Evolutionary conservation across 2,888 invertebrate genomes (phyloP).

Genomic region (Eupithecia pulchellata): DNA sequence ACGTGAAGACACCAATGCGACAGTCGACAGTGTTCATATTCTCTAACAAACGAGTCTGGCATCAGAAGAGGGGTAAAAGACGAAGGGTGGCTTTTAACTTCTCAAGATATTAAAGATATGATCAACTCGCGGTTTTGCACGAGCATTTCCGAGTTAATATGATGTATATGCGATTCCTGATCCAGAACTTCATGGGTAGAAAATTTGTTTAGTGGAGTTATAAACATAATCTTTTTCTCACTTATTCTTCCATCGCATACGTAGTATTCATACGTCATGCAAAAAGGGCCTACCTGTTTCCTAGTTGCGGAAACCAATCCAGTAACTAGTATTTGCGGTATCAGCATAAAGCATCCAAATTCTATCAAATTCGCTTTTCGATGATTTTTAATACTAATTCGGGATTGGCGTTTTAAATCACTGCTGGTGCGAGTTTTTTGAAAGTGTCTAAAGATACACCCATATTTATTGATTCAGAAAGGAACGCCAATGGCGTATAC

Average conservation of each 20-base stretch:
- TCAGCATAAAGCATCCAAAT: background rate
- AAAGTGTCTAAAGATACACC: too few relatives aligned
- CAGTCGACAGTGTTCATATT: conserved; percentile 51
- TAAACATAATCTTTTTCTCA: background rate
- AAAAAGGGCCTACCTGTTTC: too few relatives aligned
- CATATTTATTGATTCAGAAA: too few relatives aligned
- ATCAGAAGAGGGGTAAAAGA: conserved; percentile 14
- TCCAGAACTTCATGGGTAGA: background rate
- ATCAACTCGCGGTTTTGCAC: background rate
- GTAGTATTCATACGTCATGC: too few relatives aligned
- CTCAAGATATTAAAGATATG: background rate
- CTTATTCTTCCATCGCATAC: too few relatives aligned
- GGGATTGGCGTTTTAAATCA: too few relatives aligned
- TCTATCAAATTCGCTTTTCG: background rate
- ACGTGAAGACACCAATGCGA: conserved; percentile 51
- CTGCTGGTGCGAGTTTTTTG: too few relatives aligned
- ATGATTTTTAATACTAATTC: background rate
- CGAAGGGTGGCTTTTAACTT: background rate
- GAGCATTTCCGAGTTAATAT: background rate
- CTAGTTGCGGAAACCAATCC: too few relatives aligned
- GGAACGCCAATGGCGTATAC: too few relatives aligned
- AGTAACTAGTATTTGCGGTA: background rate
- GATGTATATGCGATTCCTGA: background rate
- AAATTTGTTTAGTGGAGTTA: background rate
- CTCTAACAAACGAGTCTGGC: conserved; percentile 43